Conservation (phyloP, 2,797 vertebrate species). For the Phrynocephalus guinanensis region DNA sequence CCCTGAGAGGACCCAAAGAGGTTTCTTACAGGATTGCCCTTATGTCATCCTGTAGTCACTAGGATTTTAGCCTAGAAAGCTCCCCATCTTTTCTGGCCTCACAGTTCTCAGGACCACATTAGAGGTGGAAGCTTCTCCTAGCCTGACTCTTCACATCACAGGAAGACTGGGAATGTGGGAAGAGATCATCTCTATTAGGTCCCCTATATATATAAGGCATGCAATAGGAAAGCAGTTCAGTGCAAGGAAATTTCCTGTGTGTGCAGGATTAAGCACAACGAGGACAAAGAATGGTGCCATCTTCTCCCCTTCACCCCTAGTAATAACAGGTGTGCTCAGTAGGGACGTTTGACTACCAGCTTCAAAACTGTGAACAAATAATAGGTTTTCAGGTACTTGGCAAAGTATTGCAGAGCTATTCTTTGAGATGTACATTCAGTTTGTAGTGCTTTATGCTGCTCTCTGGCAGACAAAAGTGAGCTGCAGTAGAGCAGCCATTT, state of each 20-base stretch:
- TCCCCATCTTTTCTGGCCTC: neutral
- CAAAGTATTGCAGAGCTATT: neutral
- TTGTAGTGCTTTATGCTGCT: constrained; percentile 9
- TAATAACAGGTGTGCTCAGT: neutral
- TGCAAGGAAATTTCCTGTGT: neutral
- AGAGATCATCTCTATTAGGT: neutral
- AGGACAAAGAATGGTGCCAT: neutral
- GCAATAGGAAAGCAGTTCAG: neutral
- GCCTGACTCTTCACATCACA: neutral
- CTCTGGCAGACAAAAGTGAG: neutral
- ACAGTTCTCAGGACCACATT: neutral
- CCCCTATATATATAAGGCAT: neutral
- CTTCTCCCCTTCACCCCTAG: neutral
- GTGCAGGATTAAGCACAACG: neutral
- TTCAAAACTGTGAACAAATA: neutral
- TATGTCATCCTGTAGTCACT: too few species aligned
- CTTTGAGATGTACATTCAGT: neutral
- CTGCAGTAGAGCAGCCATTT: neutral
- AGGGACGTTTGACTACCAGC: neutral
- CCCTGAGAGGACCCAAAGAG: too few species aligned
- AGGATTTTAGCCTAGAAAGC: neutral
- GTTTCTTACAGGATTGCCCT: too few species aligned
- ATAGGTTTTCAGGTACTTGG: neutral
- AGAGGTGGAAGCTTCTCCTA: neutral
- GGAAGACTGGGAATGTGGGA: neutral